phyloP scores from a whole-genome alignment of 2,888 invertebrate species.

The Dermolepida albohirtum region DNA sequence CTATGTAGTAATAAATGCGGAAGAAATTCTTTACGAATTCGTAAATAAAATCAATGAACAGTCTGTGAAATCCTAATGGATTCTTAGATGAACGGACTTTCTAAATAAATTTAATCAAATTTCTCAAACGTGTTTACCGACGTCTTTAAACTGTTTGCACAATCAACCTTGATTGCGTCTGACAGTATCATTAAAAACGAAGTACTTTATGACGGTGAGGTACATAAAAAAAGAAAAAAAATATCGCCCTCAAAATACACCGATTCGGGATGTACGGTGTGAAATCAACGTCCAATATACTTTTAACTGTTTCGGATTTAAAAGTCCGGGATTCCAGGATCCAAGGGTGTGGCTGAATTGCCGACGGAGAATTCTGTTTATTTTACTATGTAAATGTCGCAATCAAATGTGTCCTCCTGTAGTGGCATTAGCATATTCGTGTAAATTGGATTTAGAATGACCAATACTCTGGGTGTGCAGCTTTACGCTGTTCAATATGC shows the following conservation, averaged over 20 bases:
- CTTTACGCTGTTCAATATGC: conserved; percentile 46
- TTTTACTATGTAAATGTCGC: conserved; percentile 58
- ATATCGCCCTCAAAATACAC: conserved; percentile 37
- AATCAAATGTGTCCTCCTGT: conserved; percentile 56
- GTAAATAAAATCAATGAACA: conserved; percentile 15
- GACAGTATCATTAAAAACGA: conserved; percentile 5
- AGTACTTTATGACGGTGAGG: conserved; percentile 9
- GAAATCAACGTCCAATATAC: conserved; percentile 52
- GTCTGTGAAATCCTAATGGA: conserved; percentile 10
- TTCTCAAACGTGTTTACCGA: conserved; percentile 13
- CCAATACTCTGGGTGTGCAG: conserved; percentile 56
- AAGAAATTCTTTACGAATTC: conserved; percentile 1
- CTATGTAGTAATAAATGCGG: no score
- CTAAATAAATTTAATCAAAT: conserved; percentile 25
- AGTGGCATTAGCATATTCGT: conserved; percentile 57
- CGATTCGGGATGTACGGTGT: conserved; percentile 25
- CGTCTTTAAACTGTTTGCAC: conserved; percentile 17
- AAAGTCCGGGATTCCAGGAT: conserved; percentile 51
- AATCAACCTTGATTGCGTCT: conserved; percentile 3
- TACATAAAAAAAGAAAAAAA: no score
- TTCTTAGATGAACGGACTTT: conserved; percentile 6
- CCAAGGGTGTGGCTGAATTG: conserved; percentile 46
- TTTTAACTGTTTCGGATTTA: conserved; percentile 51
- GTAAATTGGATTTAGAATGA: conserved; percentile 56
- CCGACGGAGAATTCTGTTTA: conserved; percentile 51